These are phyloP conservation scores for Azemiops feae DNA, from an alignment of 2,113 vertebrate genomes.

Conservation along the genomic window DNA sequence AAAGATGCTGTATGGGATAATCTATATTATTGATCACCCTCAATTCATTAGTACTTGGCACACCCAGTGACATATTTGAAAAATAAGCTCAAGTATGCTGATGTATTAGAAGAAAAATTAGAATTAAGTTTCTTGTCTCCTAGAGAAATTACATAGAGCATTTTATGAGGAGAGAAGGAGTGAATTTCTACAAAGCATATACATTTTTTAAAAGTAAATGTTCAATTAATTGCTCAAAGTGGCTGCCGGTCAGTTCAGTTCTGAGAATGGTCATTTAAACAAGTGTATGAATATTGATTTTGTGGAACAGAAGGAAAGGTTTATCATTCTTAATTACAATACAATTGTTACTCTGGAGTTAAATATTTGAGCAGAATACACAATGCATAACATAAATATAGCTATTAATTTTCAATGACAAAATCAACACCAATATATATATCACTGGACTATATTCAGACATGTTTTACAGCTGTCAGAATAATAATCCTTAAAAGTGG, in stretches of 20 bases:
- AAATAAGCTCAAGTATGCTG: slow-evolving; percentile 2
- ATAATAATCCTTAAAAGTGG: neutral
- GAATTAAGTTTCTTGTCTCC: neutral
- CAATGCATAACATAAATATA: slow-evolving; percentile 60
- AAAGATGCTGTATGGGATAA: slow-evolving; percentile 47
- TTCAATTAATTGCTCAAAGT: slow-evolving; percentile 38
- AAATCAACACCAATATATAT: slow-evolving; percentile 60
- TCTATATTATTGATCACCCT: slow-evolving; percentile 28
- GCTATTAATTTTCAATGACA: slow-evolving; percentile 66
- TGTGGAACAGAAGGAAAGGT: slow-evolving; percentile 66
- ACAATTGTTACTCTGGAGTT: slow-evolving; percentile 67
- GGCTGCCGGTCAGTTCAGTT: slow-evolving; percentile 42
- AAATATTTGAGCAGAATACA: slow-evolving; percentile 71
- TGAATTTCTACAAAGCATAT: neutral
- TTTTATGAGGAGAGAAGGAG: neutral
- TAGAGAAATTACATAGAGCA: neutral
- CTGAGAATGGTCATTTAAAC: slow-evolving; percentile 49
- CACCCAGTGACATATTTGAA: slow-evolving; percentile 25
- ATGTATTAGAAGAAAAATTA: slow-evolving; percentile 11
- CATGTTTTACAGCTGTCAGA: neutral
- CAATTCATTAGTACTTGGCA: slow-evolving; percentile 14
- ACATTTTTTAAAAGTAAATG: slow-evolving; percentile 48
- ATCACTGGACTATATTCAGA: slow-evolving; percentile 11
- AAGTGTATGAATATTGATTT: slow-evolving; percentile 71
- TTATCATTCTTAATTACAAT: slow-evolving; percentile 76